Conservation (phyloP, 2,888 invertebrate species). For the Agrilus mali region DNA sequence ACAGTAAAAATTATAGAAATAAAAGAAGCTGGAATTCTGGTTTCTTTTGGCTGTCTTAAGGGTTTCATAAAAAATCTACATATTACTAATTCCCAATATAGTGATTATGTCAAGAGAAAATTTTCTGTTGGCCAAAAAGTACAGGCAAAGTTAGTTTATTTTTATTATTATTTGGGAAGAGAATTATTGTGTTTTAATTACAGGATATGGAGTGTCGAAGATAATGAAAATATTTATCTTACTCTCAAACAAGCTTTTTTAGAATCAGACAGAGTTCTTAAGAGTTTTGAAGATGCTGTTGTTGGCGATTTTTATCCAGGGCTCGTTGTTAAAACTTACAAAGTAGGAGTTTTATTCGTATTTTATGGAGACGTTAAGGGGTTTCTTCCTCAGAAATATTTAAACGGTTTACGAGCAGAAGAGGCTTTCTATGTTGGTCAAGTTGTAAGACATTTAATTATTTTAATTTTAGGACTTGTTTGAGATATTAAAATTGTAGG, state of each 20-base stretch:
- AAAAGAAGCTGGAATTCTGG: constrained; percentile 35
- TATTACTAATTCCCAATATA: constrained; percentile 37
- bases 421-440: constrained; percentile 47
- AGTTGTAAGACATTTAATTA: constrained; percentile 35
- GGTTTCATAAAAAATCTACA: constrained; percentile 48
- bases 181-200: constrained; percentile 9
- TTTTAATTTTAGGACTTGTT: constrained; percentile 12
- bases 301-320: constrained; percentile 43
- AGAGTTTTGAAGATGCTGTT: constrained; percentile 37
- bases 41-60: constrained; percentile 40
- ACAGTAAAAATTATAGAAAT: constrained; percentile 39
- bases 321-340: constrained; percentile 38
- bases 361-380: constrained; percentile 48
- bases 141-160: constrained; percentile 36
- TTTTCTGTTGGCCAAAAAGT: constrained; percentile 43
- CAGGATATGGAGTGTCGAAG: constrained; percentile 41
- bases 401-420: constrained; percentile 21
- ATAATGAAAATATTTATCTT: constrained; percentile 38
- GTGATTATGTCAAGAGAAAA: constrained; percentile 35
- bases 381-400: constrained; percentile 33
- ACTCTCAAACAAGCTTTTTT: constrained; percentile 56
- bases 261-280: constrained; percentile 40
- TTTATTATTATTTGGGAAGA: too few relatives aligned
- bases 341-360: constrained; percentile 38
- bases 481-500: constrained; percentile 27